These are phyloP conservation scores for Eurois occulta DNA, from an alignment of 2,888 invertebrate genomes.

Conservation along the genomic window DNA sequence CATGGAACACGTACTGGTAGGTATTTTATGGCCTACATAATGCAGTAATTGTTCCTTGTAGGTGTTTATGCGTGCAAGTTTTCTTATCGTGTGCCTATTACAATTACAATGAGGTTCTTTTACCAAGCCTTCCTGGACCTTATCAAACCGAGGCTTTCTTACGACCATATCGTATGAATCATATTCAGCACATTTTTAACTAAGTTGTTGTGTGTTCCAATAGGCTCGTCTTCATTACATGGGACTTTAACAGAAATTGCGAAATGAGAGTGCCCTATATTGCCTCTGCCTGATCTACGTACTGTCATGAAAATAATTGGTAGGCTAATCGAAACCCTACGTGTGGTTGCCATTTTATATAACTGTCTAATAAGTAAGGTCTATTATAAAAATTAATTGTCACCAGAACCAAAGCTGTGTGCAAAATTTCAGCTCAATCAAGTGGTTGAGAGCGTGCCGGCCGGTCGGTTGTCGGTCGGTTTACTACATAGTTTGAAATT, in stretches of 20 bases:
- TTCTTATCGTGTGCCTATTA: conserved; percentile 31
- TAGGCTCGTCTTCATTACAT: not conserved
- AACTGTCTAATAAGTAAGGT: not conserved
- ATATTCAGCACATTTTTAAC: not conserved
- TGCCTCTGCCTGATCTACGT: not conserved
- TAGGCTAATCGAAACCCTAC: not conserved
- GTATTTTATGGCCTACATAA: not conserved
- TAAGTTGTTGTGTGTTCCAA: not conserved
- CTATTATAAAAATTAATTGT: too few species aligned
- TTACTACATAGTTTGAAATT: too few species aligned
- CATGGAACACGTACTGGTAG: not conserved
- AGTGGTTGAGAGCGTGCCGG: too few species aligned
- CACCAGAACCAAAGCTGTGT: too few species aligned
- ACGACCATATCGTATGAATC: not conserved
- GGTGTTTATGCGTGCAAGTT: conserved; percentile 12
- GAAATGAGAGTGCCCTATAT: not conserved
- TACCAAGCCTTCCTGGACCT: not conserved
- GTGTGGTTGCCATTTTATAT: not conserved
- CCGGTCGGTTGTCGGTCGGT: too few species aligned
- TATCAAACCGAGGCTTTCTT: conserved; percentile 1
- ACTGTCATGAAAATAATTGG: not conserved
- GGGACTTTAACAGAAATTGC: not conserved
- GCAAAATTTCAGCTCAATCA: too few species aligned
- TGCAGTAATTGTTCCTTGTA: conserved; percentile 14
- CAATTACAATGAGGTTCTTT: conserved; percentile 8